Evolutionary conservation across 1,140 invertebrate genomes (phyloP).

Genomic region (Drosophila repletoides): DNA sequence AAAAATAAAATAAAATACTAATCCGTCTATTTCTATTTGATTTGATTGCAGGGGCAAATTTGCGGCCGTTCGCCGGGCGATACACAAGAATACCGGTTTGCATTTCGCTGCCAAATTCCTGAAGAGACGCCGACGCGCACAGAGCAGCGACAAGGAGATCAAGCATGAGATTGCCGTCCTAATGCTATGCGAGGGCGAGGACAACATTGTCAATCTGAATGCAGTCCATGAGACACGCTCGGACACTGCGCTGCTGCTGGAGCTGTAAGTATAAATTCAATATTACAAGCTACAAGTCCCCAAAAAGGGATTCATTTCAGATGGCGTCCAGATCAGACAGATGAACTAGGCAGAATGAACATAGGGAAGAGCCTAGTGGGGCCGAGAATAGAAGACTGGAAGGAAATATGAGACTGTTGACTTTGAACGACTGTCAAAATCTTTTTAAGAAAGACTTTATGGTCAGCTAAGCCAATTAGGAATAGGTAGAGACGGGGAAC

Average conservation of each 20-base stretch:
- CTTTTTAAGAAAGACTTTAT: too few relatives aligned
- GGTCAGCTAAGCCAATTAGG: too few relatives aligned
- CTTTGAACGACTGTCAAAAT: too few relatives aligned
- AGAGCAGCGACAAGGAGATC: slow-evolving; percentile 92
- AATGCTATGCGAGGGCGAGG: slow-evolving; percentile 89
- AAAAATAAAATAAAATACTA: slow-evolving; percentile 1
- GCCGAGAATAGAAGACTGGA: too few relatives aligned
- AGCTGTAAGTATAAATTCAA: slow-evolving; percentile 87
- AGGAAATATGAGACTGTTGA: too few relatives aligned
- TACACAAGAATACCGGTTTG: slow-evolving; percentile 91
- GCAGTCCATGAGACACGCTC: slow-evolving; percentile 92
- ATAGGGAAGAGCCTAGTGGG: too few relatives aligned
- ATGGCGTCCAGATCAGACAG: too few relatives aligned
- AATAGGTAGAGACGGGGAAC: too few relatives aligned
- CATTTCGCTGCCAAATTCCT: slow-evolving; percentile 98
- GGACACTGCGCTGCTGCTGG: slow-evolving; percentile 94
- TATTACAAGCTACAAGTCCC: too few relatives aligned
- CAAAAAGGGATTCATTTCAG: too few relatives aligned
- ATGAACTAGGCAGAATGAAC: too few relatives aligned
- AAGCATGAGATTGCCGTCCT: slow-evolving; percentile 95
- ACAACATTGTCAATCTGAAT: slow-evolving; percentile 92
- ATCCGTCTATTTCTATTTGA: slow-evolving; percentile 16
- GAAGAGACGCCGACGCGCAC: slow-evolving; percentile 91
- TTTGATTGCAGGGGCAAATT: slow-evolving; percentile 93
- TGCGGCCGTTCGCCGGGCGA: slow-evolving; percentile 94